Evolutionary conservation across 2,888 invertebrate species (phyloP), one percentile per base, ranked within the genome.

Genomic region (Cantharis rustica): DNA sequence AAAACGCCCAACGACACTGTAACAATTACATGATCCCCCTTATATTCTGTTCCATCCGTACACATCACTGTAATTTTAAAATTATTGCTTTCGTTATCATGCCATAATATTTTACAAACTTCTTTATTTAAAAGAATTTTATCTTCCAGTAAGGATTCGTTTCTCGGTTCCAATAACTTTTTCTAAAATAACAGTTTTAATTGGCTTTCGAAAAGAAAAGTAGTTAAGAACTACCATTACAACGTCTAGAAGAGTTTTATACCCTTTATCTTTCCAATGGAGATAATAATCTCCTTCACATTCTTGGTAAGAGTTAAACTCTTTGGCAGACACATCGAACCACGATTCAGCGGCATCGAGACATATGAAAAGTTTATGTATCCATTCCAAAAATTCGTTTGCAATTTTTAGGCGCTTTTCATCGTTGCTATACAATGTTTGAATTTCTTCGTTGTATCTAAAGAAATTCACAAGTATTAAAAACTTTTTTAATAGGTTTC

Each of bases 191-290:
- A 68, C 72, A 26, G 66, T 16, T 69, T 69, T 10, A 76, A 26
- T 62, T 31, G 20, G 62, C 26, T 11, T 31, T 31, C 10, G n/a
- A 16, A 61, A 61, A 69, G 62, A 74, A 63, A 23, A 62, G 63
- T 31, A 9, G 15, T 68, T 31, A 31, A 16, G 23, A 20, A 76
- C 81, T 83, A 94, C 94, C 91, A 92, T 89, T 78, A 96, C 88
- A 68, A 95, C 83, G 81, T 93, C 91, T 69, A 96, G 87, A 76
- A 96, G 88, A 1, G 90, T 93, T 79, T 89, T 90, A 84, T 91
- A 96, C 1, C 95, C 95, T 78, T 90, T 91, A 72, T 92, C 90
- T 81, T 93, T 94, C 96, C 95, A 96, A 83, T 93, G 92, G 3
- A 94, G 88, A 81, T 93, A 86, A 15, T 89, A 88, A 83, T 95